Conservation (phyloP, 2,888 invertebrate species). For the Platycheirus albimanus region DNA sequence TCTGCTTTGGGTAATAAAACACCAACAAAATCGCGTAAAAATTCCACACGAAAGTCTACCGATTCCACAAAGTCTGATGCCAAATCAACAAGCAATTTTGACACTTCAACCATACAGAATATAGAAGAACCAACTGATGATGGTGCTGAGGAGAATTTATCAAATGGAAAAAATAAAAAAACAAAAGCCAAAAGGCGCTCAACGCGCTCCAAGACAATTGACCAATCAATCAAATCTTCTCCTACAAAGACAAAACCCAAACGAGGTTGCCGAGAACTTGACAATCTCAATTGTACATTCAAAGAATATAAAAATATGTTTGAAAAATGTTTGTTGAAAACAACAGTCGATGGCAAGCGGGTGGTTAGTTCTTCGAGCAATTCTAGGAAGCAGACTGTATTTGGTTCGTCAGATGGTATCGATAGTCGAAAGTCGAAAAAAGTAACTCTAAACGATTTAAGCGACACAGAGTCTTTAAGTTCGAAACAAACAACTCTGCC, state of each 20-base stretch:
- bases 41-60: conserved; percentile 15
- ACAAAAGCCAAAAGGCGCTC: neutral
- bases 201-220: neutral
- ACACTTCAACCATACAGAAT: too few relatives aligned
- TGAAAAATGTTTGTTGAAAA: conserved; percentile 31
- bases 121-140: neutral
- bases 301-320: conserved; percentile 50
- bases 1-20: conserved; percentile 23
- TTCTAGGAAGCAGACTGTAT: neutral
- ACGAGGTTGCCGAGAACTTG: conserved; percentile 47
- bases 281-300: conserved; percentile 56
- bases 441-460: neutral
- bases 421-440: neutral
- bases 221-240: neutral
- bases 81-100: conserved; percentile 5
- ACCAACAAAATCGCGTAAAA: conserved; percentile 15
- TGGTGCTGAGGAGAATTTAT: neutral
- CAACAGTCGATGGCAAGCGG: conserved; percentile 45
- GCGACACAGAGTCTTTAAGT: too few relatives aligned
- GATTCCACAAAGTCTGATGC: conserved; percentile 5
- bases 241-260: conserved; percentile 6
- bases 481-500: too few relatives aligned
- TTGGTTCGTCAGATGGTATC: neutral
- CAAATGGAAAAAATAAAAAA: neutral
- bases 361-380: neutral